Base-by-base conservation (phyloP, 2,888 invertebrate species). In the Sabatieria punctata region DNA sequence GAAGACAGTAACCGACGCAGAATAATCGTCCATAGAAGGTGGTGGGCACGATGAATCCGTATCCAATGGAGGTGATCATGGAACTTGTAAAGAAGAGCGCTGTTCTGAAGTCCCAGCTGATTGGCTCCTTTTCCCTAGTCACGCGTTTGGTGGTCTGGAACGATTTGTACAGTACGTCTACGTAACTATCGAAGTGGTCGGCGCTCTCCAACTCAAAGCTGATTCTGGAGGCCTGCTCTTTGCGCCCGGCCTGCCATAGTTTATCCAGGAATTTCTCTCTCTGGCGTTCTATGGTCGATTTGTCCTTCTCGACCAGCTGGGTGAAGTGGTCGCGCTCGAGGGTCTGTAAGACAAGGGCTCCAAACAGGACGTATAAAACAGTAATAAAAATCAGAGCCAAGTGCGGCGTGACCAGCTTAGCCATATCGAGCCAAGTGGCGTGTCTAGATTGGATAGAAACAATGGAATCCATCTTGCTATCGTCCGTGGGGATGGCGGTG, bases 31-130 rank as follows among this genome's bases (percentile, higher is more conserved):
- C 18, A 2, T 56, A 53, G 45, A 58, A 57, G 1, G 61, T 61
- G 24, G 52, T 54, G 18, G 61, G 61, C 22, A 56, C 61, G 18
- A 61, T 59, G 37, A 56, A 60, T 2, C 60, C 60, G 38, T 58
- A 60, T 2, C 60, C 57, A 33, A 57, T 57, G 6, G 57, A 57
- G 18, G 57, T 57, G 2, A 57, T 41, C 53, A 56, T 55, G 21
- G 57, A 56, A 2, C 56, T 53, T 3, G 55, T 56, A 51, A 57
- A 57, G 38, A 57, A 56, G 21, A 57, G 53, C 2, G 56, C 49
- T 21, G 56, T 55, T 41, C 50, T 45, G 27, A 56, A 52, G 35
- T 55, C 56, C 55, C 55, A 55, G n/a, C n/a, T n/a, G n/a, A n/a
- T n/a, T n/a, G n/a, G n/a, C n/a, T n/a, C n/a, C n/a, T n/a, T n/a